These are phyloP conservation scores for Neogale vison DNA, from an alignment of 2,113 vertebrate genomes.

Conservation along the genomic window DNA sequence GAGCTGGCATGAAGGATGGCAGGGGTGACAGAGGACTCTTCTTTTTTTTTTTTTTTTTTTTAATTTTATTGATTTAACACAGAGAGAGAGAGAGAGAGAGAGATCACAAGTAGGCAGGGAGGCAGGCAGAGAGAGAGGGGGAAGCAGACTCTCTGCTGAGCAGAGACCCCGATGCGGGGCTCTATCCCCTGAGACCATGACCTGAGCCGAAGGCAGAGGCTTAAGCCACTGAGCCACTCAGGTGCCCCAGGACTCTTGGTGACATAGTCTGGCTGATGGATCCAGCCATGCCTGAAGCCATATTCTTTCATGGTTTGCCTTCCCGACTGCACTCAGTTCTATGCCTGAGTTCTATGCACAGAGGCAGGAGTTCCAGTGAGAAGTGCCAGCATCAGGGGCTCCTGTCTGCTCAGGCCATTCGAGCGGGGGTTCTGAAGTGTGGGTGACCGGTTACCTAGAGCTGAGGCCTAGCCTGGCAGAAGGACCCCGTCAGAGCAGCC, in stretches of 20 bases:
- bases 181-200: too few species aligned
- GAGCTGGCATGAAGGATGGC: background rate
- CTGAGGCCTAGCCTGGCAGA: background rate
- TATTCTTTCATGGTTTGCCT: background rate
- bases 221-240: too few species aligned
- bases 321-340: background rate
- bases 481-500: background rate
- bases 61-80: too few species aligned
- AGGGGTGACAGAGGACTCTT: background rate
- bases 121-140: too few species aligned
- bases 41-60: too few species aligned
- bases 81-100: too few species aligned
- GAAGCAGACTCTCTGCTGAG: too few species aligned
- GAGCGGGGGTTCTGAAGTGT: background rate
- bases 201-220: too few species aligned
- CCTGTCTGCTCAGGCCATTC: background rate
- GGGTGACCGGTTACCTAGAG: background rate
- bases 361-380: background rate
- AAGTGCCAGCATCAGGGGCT: background rate
- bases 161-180: too few species aligned
- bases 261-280: background rate
- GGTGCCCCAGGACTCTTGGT: background rate
- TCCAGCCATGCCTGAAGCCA: slow-evolving; percentile 4
- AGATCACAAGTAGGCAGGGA: too few species aligned
- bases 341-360: too few species aligned